Evolutionary conservation across 2,113 vertebrate species (phyloP).

Genomic region (Tachysurus vachellii): DNA sequence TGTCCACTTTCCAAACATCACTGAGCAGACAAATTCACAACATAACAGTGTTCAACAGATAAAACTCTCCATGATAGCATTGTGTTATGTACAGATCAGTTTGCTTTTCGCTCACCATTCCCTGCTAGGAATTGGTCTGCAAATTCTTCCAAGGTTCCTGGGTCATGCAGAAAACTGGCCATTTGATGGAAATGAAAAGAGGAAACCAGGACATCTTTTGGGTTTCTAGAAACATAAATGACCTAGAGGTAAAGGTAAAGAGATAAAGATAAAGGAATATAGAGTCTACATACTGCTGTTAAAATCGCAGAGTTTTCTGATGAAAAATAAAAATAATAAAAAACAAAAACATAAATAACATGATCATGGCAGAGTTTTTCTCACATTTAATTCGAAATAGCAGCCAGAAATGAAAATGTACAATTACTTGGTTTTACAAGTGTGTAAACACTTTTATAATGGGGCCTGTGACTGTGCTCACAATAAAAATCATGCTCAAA

Average conservation of each 20-base stretch:
- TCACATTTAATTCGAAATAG: neutral
- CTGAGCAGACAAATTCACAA: slow-evolving; percentile 8
- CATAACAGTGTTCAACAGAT: neutral
- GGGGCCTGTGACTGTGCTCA: too few species aligned
- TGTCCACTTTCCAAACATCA: slow-evolving; percentile 73
- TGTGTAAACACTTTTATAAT: too few species aligned
- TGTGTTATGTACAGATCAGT: neutral
- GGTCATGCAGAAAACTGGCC: slow-evolving; percentile 72
- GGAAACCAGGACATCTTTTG: slow-evolving; percentile 74
- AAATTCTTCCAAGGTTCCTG: slow-evolving; percentile 77
- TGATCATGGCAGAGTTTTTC: neutral
- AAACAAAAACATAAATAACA: too few species aligned
- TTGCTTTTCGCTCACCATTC: slow-evolving; percentile 61
- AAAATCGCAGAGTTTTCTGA: neutral
- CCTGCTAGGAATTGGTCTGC: slow-evolving; percentile 71
- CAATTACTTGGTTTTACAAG: too few species aligned
- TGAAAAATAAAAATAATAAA: neutral
- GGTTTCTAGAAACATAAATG: slow-evolving; percentile 75
- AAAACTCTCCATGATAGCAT: neutral
- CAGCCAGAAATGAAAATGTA: neutral
- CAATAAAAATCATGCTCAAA: too few species aligned
- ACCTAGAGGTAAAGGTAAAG: slow-evolving; percentile 56
- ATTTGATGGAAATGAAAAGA: slow-evolving; percentile 77
- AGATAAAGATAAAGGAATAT: neutral
- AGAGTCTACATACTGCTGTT: neutral